phyloP scores from a whole-genome alignment of 2,113 vertebrate species.

The Eulacestoma nigropectus region DNA sequence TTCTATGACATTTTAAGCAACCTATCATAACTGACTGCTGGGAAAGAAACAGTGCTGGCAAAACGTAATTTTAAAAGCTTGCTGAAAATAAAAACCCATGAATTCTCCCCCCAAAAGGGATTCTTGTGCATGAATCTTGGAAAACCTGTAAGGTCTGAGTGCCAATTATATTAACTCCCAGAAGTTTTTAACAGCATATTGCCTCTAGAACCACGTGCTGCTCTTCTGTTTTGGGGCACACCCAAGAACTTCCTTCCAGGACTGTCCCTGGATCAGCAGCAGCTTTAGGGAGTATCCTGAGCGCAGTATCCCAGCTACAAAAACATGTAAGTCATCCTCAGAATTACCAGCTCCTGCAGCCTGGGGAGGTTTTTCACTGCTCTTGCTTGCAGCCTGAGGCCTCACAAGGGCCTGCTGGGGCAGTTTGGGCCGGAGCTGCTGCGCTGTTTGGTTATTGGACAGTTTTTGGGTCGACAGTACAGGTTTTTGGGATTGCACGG shows the following conservation, averaged over 20 bases:
- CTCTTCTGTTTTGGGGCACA: neutral
- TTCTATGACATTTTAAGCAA: neutral
- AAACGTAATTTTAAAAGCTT: neutral
- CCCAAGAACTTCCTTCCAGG: neutral
- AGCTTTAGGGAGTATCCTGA: neutral
- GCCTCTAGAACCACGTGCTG: neutral
- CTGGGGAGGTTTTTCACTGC: constrained; percentile 31
- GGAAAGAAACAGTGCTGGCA: neutral
- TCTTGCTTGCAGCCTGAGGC: neutral
- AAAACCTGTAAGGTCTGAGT: neutral
- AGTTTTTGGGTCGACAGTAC: constrained; percentile 21
- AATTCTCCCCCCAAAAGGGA: neutral
- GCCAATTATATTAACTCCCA: neutral
- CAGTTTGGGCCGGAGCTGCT: neutral
- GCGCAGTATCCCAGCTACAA: neutral
- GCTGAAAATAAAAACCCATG: neutral
- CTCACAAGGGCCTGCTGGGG: neutral
- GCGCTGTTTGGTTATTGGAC: neutral
- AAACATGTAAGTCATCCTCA: neutral
- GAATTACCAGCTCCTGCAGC: constrained; percentile 51
- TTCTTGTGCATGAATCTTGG: neutral
- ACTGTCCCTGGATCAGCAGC: neutral
- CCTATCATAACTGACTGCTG: neutral
- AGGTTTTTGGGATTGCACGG: constrained; percentile 55
- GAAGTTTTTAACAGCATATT: neutral